Conservation (phyloP, 2,888 invertebrate genomes). For the Monoplex corrugatus region DNA sequence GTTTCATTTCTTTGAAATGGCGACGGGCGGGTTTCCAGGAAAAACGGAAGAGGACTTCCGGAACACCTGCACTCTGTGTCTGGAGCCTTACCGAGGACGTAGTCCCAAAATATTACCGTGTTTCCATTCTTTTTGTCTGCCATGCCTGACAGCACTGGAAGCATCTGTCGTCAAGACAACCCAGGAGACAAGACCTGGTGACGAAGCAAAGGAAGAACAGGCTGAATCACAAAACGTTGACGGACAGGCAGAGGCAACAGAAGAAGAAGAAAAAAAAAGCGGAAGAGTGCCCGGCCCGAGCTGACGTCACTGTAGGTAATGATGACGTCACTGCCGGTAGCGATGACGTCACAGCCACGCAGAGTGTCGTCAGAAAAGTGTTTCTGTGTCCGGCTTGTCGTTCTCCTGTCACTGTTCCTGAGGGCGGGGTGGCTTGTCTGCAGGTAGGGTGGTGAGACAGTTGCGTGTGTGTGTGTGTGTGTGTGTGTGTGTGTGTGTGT, state of each 20-base stretch:
- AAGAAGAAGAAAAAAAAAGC: too few relatives aligned
- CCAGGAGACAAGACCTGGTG: too few relatives aligned
- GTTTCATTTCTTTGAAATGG: too few relatives aligned
- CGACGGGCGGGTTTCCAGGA: too few relatives aligned
- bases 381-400: conserved; percentile 15
- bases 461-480: too few relatives aligned
- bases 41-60: conserved; percentile 11
- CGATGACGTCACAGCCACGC: background rate
- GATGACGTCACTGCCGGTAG: background rate
- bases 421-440: background rate
- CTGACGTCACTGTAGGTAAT: too few relatives aligned
- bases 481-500: too few relatives aligned
- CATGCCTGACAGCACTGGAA: background rate
- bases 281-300: too few relatives aligned
- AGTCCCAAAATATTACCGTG: conserved; percentile 21
- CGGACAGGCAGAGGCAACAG: too few relatives aligned
- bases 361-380: background rate
- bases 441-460: too few relatives aligned
- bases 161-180: background rate
- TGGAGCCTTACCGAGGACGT: background rate
- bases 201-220: too few relatives aligned
- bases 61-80: background rate
- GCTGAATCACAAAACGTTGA: too few relatives aligned
- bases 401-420: background rate
- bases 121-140: conserved; percentile 9